phyloP scores from a whole-genome alignment of 2,797 vertebrate species.

The Siniperca undulata region DNA sequence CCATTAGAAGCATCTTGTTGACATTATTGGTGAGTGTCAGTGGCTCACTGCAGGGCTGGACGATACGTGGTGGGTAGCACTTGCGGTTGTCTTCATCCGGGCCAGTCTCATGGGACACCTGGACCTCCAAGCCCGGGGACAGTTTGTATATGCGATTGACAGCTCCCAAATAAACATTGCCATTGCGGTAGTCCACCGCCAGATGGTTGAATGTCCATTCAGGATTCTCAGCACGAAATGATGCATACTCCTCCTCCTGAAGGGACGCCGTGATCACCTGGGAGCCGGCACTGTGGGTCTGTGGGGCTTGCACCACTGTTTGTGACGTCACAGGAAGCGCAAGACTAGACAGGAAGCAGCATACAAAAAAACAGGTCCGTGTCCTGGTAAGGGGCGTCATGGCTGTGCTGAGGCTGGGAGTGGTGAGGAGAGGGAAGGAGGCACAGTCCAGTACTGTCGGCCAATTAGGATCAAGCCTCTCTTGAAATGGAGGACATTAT shows the following conservation, averaged over 20 bases:
- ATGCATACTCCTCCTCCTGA: conserved; percentile 87
- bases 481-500: conserved; percentile 80
- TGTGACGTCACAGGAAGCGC: conserved; percentile 79
- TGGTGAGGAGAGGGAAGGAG: conserved; percentile 69
- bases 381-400: conserved; percentile 88
- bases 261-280: conserved; percentile 84
- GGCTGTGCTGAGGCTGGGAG: conserved; percentile 69
- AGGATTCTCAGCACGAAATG: conserved; percentile 89
- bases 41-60: conserved; percentile 96
- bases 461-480: conserved; percentile 82
- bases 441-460: conserved; percentile 72
- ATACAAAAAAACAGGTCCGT: conserved; percentile 90
- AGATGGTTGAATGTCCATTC: conserved; percentile 97
- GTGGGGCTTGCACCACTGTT: conserved; percentile 76
- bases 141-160: conserved; percentile 99
- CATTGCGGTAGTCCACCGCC: conserved; percentile 95
- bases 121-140: conserved; percentile 90
- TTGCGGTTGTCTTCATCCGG: conserved; percentile 98
- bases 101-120: conserved; percentile 95
- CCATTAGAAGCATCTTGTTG: conserved; percentile 99
- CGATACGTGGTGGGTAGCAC: conserved; percentile 97
- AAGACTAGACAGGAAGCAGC: conserved; percentile 88
- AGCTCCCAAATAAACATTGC: conserved; percentile 95
- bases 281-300: conserved; percentile 67
- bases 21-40: conserved; percentile 95